Conservation (phyloP, 1,140 invertebrate genomes). For the Calephelis virginiensis region DNA sequence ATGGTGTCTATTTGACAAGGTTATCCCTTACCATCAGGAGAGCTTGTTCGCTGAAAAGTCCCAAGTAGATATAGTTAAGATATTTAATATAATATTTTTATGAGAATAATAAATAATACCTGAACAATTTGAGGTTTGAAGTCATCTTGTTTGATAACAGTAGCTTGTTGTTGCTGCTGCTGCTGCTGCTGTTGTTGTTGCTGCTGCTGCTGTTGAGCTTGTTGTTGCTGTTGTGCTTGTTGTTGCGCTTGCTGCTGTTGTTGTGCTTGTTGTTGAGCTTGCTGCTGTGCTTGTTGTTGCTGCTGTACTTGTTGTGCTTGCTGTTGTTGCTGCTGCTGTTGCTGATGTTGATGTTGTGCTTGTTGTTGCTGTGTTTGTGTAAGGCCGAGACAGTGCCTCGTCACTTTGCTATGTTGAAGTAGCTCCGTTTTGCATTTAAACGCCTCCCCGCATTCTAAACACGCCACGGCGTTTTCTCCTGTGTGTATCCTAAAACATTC, state of each 20-base stretch:
- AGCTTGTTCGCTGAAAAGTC: no score
- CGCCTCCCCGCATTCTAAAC: slow-evolving; percentile 86
- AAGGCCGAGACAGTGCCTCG: slow-evolving; percentile 73
- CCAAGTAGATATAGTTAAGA: slow-evolving; percentile 10
- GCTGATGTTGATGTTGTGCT: slow-evolving; percentile 40
- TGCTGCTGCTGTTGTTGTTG: slow-evolving; percentile 62
- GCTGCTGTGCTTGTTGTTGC: slow-evolving; percentile 38
- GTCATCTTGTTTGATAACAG: slow-evolving; percentile 70
- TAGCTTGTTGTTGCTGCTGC: slow-evolving; percentile 60
- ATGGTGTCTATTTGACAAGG: no score
- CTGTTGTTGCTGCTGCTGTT: slow-evolving; percentile 41
- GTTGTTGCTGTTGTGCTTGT: slow-evolving; percentile 45
- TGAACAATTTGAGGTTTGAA: slow-evolving; percentile 75
- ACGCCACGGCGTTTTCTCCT: slow-evolving; percentile 77
- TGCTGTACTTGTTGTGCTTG: slow-evolving; percentile 43
- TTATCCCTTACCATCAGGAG: no score
- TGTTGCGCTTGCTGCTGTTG: slow-evolving; percentile 64
- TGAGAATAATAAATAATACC: slow-evolving; percentile 31
- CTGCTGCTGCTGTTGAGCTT: slow-evolving; percentile 45
- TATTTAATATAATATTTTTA: slow-evolving; percentile 15
- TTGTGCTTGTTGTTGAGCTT: slow-evolving; percentile 42
- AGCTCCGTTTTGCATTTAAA: slow-evolving; percentile 85
- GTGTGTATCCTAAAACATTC: slow-evolving; percentile 60
- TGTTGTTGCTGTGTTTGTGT: slow-evolving; percentile 43
- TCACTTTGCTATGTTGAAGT: slow-evolving; percentile 83